These are phyloP conservation scores for Ariopsis seemanni DNA, from an alignment of 2,113 vertebrate species.

Conservation along the genomic window DNA sequence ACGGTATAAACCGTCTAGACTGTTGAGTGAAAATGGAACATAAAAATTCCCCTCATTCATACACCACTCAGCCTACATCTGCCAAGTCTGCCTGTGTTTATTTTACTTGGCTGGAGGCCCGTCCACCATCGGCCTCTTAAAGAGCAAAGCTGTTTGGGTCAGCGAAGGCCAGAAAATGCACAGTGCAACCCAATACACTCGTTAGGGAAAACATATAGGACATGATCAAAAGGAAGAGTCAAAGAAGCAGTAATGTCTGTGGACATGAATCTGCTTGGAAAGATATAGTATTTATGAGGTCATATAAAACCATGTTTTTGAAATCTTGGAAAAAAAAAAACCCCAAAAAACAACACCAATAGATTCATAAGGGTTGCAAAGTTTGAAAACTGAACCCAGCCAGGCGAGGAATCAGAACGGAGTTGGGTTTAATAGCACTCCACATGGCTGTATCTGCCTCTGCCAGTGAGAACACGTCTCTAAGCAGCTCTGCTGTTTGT, in stretches of 20 bases:
- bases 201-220: constrained; percentile 23
- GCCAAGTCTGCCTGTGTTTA: constrained; percentile 74
- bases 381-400: constrained; percentile 10
- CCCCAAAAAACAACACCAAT: not conserved
- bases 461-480: constrained; percentile 15
- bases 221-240: constrained; percentile 42
- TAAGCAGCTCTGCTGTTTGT: constrained; percentile 35
- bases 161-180: constrained; percentile 42
- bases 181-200: constrained; percentile 47
- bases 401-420: constrained; percentile 4
- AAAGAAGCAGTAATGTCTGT: constrained; percentile 3
- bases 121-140: constrained; percentile 67
- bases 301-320: constrained; percentile 23
- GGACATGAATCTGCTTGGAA: constrained; percentile 18
- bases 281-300: constrained; percentile 32
- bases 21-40: constrained; percentile 70
- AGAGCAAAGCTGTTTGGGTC: constrained; percentile 51
- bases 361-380: constrained; percentile 28
- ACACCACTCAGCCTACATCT: constrained; percentile 60
- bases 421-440: constrained; percentile 22
- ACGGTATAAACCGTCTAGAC: constrained; percentile 70
- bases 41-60: constrained; percentile 66
- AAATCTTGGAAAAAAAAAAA: not conserved
- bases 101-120: constrained; percentile 70
- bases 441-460: constrained; percentile 24